Base-by-base conservation (phyloP, 1,140 invertebrate genomes). In the Aleiodes sp. region DNA sequence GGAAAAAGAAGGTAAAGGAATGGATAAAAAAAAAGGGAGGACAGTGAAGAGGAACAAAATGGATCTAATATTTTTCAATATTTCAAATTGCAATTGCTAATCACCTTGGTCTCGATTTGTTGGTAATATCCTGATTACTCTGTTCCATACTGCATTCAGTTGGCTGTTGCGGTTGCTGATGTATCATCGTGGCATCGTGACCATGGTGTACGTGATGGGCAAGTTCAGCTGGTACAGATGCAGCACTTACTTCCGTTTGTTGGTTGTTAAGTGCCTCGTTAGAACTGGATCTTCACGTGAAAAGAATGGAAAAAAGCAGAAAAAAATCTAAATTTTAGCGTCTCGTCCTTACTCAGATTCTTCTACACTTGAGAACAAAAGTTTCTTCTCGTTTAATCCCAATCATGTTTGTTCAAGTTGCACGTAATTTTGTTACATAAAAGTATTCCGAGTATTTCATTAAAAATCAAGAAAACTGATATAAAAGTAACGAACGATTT, bases 41-140 rank as follows among this genome's bases (percentile, higher is more conserved):
- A 35, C 4, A 6, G 31, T 4, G 31, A 35, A 35, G 10, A 35
- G 10, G 10, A 6, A 6, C 31, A 35, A 35, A 6, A 35, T 35
- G 31, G 31, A 35, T 6, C 31, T 10, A 35, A 10, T 35, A 35
- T 2, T 60, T 60, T 35, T 24, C 16, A 2, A 12, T 24, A 24
- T 24, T 24, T 4, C n/a, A 21, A 52, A 52, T 24, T 16, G 26
- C 7, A 52, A 21, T 52, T 26, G 12, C 68, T 71, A 72, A 66
- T 76, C 59, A 82, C 80, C 78, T 82, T 39, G 75, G 68, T 62
- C 77, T 76, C 19, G 74, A 71, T 68, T 73, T 75, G 37, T 46
- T 73, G 21, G 19, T 70, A 24, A 65, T 56, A 57, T 81, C 79
- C n/a, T 78, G 70, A 65, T 67, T 59, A 19, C 71, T 64, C 33